Evolutionary conservation across 2,797 vertebrate genomes (phyloP).

Genomic region (Lagocephalus sceleratus): DNA sequence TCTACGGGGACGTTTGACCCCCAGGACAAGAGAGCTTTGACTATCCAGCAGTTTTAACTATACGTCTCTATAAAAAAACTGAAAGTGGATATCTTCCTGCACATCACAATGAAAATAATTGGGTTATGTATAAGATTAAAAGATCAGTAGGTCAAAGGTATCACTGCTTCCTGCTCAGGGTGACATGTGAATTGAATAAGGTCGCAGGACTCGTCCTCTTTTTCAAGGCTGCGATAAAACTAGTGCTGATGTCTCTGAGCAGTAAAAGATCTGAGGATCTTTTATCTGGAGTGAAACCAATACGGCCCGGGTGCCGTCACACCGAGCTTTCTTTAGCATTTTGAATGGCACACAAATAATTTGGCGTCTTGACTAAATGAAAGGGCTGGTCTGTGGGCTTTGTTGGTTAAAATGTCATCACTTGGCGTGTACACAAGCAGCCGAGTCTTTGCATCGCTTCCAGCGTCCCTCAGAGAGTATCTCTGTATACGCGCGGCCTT

Average conservation of each 20-base stretch:
- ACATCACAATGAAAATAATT: not conserved
- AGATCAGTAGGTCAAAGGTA: constrained; percentile 21
- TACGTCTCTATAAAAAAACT: too few relatives aligned
- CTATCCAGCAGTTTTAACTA: too few relatives aligned
- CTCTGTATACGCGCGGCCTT: constrained; percentile 38
- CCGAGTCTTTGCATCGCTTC: constrained; percentile 56
- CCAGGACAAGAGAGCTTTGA: too few relatives aligned
- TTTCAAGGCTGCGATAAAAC: constrained; percentile 20
- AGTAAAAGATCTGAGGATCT: constrained; percentile 43
- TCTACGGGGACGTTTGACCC: too few relatives aligned
- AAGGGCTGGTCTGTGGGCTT: constrained; percentile 54
- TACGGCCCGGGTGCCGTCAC: constrained; percentile 46
- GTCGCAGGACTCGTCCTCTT: constrained; percentile 4
- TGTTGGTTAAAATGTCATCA: constrained; percentile 71
- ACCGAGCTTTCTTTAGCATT: constrained; percentile 42
- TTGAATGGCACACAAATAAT: constrained; percentile 66
- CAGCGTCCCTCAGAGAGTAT: constrained; percentile 61
- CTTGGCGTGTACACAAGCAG: constrained; percentile 55
- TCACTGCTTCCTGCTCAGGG: not conserved
- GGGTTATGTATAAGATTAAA: not conserved
- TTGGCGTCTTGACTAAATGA: constrained; percentile 60
- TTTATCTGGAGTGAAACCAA: constrained; percentile 60
- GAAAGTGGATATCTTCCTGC: too few relatives aligned
- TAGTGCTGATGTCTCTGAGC: constrained; percentile 18
- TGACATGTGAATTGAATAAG: constrained; percentile 4